phyloP scores from a whole-genome alignment of 2,113 vertebrate genomes.

The Notarius quadriscutis region DNA sequence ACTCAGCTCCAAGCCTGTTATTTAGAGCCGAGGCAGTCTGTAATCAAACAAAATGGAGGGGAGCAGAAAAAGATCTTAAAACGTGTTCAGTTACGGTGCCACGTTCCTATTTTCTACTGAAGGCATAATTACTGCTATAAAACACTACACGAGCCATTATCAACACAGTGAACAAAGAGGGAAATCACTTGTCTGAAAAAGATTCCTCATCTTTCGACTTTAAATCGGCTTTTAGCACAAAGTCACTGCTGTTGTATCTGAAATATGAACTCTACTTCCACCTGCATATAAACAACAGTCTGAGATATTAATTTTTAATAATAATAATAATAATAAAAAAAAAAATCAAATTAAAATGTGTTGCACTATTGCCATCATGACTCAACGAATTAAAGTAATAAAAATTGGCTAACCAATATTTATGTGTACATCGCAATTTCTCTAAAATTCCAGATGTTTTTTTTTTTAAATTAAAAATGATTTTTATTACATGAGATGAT shows the following conservation, averaged over 20 bases:
- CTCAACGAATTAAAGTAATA: neutral
- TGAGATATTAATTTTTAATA: neutral
- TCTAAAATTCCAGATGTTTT: neutral
- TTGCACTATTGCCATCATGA: too few species aligned
- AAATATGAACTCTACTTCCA: neutral
- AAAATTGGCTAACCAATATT: neutral
- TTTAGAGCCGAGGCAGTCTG: conserved; percentile 84
- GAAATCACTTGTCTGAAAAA: conserved; percentile 34
- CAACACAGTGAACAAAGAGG: conserved; percentile 6
- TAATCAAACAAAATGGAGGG: conserved; percentile 78
- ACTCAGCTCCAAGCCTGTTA: conserved; percentile 90
- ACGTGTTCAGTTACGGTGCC: conserved; percentile 79
- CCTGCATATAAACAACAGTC: conserved; percentile 5
- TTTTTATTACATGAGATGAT: neutral
- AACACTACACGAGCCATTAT: conserved; percentile 77
- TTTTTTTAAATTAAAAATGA: neutral
- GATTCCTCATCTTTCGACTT: conserved; percentile 18
- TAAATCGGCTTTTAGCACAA: conserved; percentile 29
- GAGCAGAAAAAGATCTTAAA: conserved; percentile 76
- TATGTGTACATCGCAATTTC: too few species aligned
- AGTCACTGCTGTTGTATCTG: neutral
- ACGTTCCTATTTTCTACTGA: conserved; percentile 82
- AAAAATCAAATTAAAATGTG: neutral
- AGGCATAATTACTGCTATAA: conserved; percentile 84
- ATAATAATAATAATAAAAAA: neutral